Evolutionary conservation across 2,797 vertebrate genomes (phyloP), one percentile per base, ranked within the genome.

Genomic region (Psittacula echo): DNA sequence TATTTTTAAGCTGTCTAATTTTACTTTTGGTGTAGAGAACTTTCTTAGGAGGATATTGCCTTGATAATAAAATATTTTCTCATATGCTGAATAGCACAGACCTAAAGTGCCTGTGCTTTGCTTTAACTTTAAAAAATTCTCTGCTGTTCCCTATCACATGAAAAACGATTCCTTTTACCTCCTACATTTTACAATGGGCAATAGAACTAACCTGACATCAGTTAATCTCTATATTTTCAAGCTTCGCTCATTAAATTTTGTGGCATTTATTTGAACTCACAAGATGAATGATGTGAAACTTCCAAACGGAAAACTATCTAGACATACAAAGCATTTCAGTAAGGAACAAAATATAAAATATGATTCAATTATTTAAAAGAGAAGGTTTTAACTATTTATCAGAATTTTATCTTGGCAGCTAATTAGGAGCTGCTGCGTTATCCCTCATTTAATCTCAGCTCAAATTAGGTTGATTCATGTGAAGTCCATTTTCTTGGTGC

Each of bases 321-420:
- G 80, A 62, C 51, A 74, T 66, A 50, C 13, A 60, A 47, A 71
- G 14, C 30, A 90, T 77, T 82, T 90, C 39, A 90, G 24, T 32
- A 66, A 54, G 54, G 48, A 93, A 91, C 18, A 92, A 91, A 93
- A 87, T 0, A 1, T 77, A 85, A 96, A 88, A 93, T 89, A 88
- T 21, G 73, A n/a, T 56, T 86, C 39, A 79, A 74, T 91, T 84
- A 78, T 61, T 70, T 78, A 58, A 77, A 80, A 65, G 23, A 81
- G 19, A 75, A 58, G 15, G 21, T 34, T 81, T 76, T 34, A 81
- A 53, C 60, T 51, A 82, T 79, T 64, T 62, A 92, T 84, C 65
- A 85, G 67, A 87, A 92, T 91, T 95, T 79, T 95, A 85, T 71
- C 84, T 77, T 80, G 73, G n/a, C 94, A 92, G 74, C 21, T 89